Conservation (phyloP, 2,888 invertebrate species). For the Noctua janthina region DNA sequence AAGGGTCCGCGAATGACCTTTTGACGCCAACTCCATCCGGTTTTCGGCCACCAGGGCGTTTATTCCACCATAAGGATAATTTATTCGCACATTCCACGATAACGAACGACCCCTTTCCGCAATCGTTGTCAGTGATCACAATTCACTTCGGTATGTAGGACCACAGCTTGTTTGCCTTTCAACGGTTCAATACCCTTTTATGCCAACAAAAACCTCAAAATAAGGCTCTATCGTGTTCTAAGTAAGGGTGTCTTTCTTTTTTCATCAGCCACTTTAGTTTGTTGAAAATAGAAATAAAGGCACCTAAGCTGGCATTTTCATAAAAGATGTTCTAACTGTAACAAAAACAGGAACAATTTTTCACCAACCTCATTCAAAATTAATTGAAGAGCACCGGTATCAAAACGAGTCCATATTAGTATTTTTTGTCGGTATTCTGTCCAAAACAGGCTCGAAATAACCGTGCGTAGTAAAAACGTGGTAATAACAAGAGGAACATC, state of each 20-base stretch:
- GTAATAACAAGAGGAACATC: conserved; percentile 66
- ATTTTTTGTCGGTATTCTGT: conserved; percentile 45
- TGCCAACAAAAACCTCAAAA: conserved; percentile 33
- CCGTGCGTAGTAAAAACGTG: conserved; percentile 59
- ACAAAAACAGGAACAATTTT: conserved; percentile 7
- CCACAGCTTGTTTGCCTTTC: conserved; percentile 47
- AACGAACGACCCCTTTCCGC: conserved; percentile 56
- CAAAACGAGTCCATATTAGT: conserved; percentile 35
- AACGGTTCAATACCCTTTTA: conserved; percentile 42
- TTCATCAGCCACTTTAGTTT: conserved; percentile 5
- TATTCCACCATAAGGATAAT: conserved; percentile 71
- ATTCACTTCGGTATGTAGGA: conserved; percentile 46
- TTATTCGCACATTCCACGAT: conserved; percentile 69
- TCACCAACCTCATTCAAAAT: neutral
- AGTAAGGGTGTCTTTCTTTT: conserved; percentile 17
- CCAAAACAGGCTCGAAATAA: conserved; percentile 54
- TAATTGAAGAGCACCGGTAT: neutral
- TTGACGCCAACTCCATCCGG: conserved; percentile 69
- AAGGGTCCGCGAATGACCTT: conserved; percentile 67
- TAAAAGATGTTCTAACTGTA: conserved; percentile 3
- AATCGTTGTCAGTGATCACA: conserved; percentile 52
- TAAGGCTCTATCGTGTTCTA: conserved; percentile 24
- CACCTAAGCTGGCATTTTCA: neutral
- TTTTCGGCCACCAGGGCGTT: conserved; percentile 59
- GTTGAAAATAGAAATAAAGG: conserved; percentile 15